Evolutionary conservation across 1,140 invertebrate species (phyloP), one percentile per base, ranked within the genome.

Genomic region (Orius insidiosus): DNA sequence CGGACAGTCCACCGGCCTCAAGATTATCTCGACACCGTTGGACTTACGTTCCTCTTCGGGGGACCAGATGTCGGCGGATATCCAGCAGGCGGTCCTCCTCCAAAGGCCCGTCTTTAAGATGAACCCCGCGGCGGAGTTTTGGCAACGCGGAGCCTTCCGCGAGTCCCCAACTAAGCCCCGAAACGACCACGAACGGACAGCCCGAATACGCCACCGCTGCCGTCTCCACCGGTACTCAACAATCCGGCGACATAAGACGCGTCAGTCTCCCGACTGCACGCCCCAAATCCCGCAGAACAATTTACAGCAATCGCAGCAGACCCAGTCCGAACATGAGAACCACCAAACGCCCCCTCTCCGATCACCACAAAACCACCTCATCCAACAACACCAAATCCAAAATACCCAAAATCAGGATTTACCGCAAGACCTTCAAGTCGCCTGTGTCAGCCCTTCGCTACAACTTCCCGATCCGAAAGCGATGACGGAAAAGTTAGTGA

Each of bases 101-200:
- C 57, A 58, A 47, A 46, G 57, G 47, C 57, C 57, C 11, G 57
- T 58, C 41, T 58, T 58, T 53, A 58, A 58, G 46, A 58, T 58
- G 57, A 58, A 58, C 47, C 55, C 57, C 24, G 45, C 53, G 8
- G 46, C 53, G 5, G 57, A 58, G 35, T 56, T 55, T 34, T 58
- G 57, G 57, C 53, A 56, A 14, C 39, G 55, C 13, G 53, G 53
- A 30, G 46, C 49, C 49, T 39, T 39, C 54, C 43, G 37, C 53
- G 31, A 43, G 41, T 15, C 41, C 41, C 16, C 37, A 33, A 13
- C n/a, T 34, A 13, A 44, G 47, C 11, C 47, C 43, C 46, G 31
- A 10, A 52, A 32, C 14, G 48, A 44, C 32, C 48, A 30, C 33
- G 45, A 33, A 42, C 24, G 52, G 30, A 32, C 46, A 48, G 32